Evolutionary conservation across 2,888 invertebrate species (phyloP), one percentile per base, ranked within the genome.

Genomic region (Noctua janthina): DNA sequence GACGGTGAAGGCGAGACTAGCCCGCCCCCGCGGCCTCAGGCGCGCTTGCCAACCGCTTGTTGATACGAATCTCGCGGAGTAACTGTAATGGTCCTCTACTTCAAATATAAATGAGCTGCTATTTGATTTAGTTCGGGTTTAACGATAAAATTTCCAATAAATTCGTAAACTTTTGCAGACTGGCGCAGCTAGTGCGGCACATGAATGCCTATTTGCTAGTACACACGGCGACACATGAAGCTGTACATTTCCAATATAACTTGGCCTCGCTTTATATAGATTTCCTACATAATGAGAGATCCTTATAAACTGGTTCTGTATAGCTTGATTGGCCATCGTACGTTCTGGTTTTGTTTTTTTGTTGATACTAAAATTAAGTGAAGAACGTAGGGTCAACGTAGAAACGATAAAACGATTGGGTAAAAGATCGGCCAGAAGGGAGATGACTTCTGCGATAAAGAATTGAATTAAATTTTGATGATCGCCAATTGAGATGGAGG

Each of bases 121-220:
- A 77, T 84, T 83, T 74, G 56, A 67, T 77, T 76, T 56, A 76
- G 67, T 74, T 82, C n/a, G 35, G 68, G 43, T 74, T 82, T 56
- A 49, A 56, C 74, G 62, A 86, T 76, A 62, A 39, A 35, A 56
- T 74, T 81, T 62, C n/a, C 46, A 54, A 82, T 82, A 81, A 29
- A 73, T 73, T 86, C 51, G 51, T 67, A 51, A 71, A 72, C 49
- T 76, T 81, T 76, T 67, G 62, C 39, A 73, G 29, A 72, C 46
- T 73, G 68, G 64, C 49, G 5, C 66, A 70, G 51, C 70, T 35
- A 64, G 51, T 29, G 49, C 62, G 81, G 39, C 59, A n/a, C 29
- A 39, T 51, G 17, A 43, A 66, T 20, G 10, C 20, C 66, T 20
- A 1, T 66, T 35, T 35, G 11, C 5, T 39, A 20, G n/a, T n/a